Conservation (phyloP, 2,797 vertebrate genomes). For the Alauda arvensis region DNA sequence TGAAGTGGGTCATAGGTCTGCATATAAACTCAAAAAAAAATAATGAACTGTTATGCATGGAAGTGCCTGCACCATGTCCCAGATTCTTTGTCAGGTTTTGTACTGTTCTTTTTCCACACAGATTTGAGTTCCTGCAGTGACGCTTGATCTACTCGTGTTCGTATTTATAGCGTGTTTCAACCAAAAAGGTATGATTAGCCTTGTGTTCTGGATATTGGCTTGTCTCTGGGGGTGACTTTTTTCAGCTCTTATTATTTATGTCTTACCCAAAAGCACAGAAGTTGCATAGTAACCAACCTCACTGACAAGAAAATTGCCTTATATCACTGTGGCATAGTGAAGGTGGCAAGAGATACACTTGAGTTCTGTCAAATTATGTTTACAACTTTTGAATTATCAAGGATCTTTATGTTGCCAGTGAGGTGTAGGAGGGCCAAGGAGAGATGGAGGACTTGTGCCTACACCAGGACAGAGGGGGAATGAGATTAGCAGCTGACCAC, state of each 20-base stretch:
- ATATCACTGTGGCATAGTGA: neutral
- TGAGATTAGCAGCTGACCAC: neutral
- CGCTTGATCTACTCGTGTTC: neutral
- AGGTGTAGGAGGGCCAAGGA: neutral
- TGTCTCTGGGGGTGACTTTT: neutral
- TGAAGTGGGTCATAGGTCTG: conserved; percentile 58
- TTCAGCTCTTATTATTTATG: neutral
- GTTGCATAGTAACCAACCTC: neutral
- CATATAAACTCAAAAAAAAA: conserved; percentile 16
- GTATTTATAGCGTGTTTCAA: neutral
- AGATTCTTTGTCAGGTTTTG: conserved; percentile 44
- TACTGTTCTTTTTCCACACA: conserved; percentile 27
- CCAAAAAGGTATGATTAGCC: conserved; percentile 12
- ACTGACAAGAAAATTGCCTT: neutral
- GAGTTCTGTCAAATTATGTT: neutral
- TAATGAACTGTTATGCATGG: conserved; percentile 18
- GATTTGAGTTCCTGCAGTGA: conserved; percentile 37
- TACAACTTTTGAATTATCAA: neutral
- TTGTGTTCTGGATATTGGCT: conserved; percentile 25
- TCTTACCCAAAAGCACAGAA: neutral
- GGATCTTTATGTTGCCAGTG: neutral
- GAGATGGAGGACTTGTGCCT: neutral
- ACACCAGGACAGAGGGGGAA: neutral
- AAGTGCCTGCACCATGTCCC: conserved; percentile 32
- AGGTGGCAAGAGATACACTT: neutral